Conservation (phyloP, 2,888 invertebrate species). For the Luperina nickerlii region DNA sequence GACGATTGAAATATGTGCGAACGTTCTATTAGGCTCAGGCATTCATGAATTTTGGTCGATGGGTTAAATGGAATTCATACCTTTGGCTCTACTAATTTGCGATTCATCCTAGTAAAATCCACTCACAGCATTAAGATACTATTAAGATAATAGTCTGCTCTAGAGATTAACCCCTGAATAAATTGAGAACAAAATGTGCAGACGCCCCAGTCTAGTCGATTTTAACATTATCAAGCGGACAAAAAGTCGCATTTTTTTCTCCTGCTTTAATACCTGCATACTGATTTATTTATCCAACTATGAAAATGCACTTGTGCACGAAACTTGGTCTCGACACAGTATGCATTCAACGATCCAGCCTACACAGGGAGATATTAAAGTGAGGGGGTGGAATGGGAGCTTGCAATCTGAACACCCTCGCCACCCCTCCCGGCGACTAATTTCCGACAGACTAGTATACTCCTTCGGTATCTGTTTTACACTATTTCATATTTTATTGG, state of each 20-base stretch:
- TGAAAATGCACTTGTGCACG: slow-evolving; percentile 82
- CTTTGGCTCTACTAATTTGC: slow-evolving; percentile 19
- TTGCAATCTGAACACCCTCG: slow-evolving; percentile 76
- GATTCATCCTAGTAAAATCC: slow-evolving; percentile 14
- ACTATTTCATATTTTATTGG: slow-evolving; percentile 80
- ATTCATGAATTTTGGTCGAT: slow-evolving; percentile 4
- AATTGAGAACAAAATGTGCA: slow-evolving; percentile 40
- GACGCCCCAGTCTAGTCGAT: slow-evolving; percentile 26
- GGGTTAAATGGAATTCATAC: slow-evolving; percentile 15
- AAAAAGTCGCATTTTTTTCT: slow-evolving; percentile 37
- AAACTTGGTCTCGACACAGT: slow-evolving; percentile 77
- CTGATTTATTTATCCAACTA: slow-evolving; percentile 78
- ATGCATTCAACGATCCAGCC: slow-evolving; percentile 78
- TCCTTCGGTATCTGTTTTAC: slow-evolving; percentile 74
- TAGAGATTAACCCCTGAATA: slow-evolving; percentile 26
- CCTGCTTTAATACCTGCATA: slow-evolving; percentile 63
- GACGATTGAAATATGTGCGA: slow-evolving; percentile 21
- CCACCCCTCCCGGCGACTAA: slow-evolving; percentile 85
- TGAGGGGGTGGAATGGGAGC: slow-evolving; percentile 65
- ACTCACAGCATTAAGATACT: slow-evolving; percentile 34
- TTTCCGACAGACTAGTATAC: slow-evolving; percentile 85
- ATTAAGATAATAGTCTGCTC: slow-evolving; percentile 39
- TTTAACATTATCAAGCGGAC: slow-evolving; percentile 14
- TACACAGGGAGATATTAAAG: slow-evolving; percentile 79
- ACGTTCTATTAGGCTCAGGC: background rate